Evolutionary conservation across 2,888 invertebrate genomes (phyloP).

Genomic region (Meiosimyza platycephala): DNA sequence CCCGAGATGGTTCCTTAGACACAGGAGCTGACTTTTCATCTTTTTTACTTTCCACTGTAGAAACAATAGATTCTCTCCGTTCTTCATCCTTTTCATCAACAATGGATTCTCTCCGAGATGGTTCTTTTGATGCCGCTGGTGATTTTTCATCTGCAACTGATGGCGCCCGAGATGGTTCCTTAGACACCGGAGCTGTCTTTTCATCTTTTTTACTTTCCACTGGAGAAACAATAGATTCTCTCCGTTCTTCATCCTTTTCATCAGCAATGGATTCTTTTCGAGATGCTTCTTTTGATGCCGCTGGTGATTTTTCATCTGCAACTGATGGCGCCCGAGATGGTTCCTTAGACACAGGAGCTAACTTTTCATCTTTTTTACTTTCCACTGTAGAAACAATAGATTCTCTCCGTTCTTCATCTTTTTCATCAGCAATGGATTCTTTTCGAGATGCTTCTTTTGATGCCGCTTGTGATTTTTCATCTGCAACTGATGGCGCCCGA

Average conservation of each 20-base stretch:
- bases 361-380: constrained; percentile 38
- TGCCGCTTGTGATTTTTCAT: constrained; percentile 37
- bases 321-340: constrained; percentile 37
- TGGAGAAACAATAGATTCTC: constrained; percentile 31
- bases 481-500: constrained; percentile 11
- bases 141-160: constrained; percentile 43
- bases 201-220: constrained; percentile 38
- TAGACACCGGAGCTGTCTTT: constrained; percentile 37
- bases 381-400: constrained; percentile 37
- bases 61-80: constrained; percentile 26
- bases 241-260: constrained; percentile 32
- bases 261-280: constrained; percentile 38
- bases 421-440: constrained; percentile 33
- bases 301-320: constrained; percentile 41
- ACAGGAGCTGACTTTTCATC: constrained; percentile 36
- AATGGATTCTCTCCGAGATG: constrained; percentile 32
- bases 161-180: constrained; percentile 40
- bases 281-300: constrained; percentile 39
- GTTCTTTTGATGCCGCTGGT: constrained; percentile 37
- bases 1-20: constrained; percentile 52
- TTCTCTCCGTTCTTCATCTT: constrained; percentile 27
- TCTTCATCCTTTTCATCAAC: constrained; percentile 32
- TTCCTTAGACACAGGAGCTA: constrained; percentile 38
- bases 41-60: constrained; percentile 30
- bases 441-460: constrained; percentile 32